A percentile compares a stretch with the other conserved stretches of the same genome.
Evolutionary conservation across 2,113 vertebrate species (phyloP).

Genomic region (Rhea americana): DNA sequence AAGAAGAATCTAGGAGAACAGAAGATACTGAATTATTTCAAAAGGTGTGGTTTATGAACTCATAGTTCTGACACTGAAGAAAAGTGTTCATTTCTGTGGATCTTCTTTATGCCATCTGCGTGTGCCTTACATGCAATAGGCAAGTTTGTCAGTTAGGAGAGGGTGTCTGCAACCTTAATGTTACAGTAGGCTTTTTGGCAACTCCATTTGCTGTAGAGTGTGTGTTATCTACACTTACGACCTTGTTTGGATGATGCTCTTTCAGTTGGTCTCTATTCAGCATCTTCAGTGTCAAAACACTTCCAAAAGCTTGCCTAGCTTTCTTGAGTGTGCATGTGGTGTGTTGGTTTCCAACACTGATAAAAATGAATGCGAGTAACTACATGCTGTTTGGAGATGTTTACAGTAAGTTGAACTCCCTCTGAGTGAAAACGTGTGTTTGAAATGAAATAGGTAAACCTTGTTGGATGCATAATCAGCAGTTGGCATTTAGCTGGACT

Average conservation of each 20-base stretch:
- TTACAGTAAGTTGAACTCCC: neutral
- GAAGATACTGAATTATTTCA: neutral
- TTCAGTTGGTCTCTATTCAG: neutral
- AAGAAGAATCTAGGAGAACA: neutral
- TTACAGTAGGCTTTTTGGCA: neutral
- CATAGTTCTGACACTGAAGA: neutral
- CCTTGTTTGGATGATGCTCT: neutral
- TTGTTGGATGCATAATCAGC: neutral
- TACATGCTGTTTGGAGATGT: neutral
- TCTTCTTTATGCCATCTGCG: neutral
- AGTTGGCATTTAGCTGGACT: neutral
- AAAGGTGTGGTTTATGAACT: neutral
- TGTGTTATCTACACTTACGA: neutral
- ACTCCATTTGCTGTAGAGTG: neutral
- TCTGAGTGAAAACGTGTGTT: neutral
- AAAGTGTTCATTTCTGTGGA: neutral
- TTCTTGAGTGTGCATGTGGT: neutral
- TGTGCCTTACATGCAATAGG: neutral
- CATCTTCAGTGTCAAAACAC: neutral
- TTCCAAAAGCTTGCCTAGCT: constrained; percentile 8
- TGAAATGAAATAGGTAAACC: neutral
- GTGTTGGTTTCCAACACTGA: neutral
- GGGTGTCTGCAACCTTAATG: neutral
- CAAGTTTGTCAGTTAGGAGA: neutral
- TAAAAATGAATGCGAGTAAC: neutral